These are phyloP conservation scores for Drosophila pallidifrons DNA, from an alignment of 1,140 invertebrate species.

Conservation along the genomic window DNA sequence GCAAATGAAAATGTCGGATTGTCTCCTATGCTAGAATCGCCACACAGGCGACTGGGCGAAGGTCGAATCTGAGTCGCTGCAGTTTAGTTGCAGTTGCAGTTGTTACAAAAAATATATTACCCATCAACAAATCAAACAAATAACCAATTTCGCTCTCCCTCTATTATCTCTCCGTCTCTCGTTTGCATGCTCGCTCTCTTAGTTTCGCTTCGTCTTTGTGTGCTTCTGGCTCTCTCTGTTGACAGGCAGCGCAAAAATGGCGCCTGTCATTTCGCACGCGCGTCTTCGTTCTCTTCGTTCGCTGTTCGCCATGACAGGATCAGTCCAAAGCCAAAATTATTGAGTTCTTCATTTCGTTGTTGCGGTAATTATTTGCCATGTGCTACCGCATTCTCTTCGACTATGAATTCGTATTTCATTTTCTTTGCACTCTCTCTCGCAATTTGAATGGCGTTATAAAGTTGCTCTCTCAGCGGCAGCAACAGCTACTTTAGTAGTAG, in stretches of 20 bases:
- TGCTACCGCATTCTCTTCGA: slow-evolving; percentile 4
- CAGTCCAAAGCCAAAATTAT: slow-evolving; percentile 12
- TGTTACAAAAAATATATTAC: slow-evolving; percentile 4
- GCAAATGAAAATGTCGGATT: slow-evolving; percentile 30
- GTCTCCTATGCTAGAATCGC: slow-evolving; percentile 40
- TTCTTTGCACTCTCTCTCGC: slow-evolving; percentile 26
- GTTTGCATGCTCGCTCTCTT: slow-evolving; percentile 16
- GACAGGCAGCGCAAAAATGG: slow-evolving; percentile 62
- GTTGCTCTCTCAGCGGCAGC: slow-evolving; percentile 9
- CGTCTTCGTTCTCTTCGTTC: slow-evolving; percentile 26
- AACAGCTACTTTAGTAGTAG: slow-evolving; percentile 3
- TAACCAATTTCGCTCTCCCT: slow-evolving; percentile 21
- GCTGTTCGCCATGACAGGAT: slow-evolving; percentile 28
- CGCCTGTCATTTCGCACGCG: slow-evolving; percentile 61
- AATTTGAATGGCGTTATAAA: slow-evolving; percentile 40
- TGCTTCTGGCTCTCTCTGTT: slow-evolving; percentile 20
- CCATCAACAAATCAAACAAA: not conserved
- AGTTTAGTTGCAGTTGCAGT: slow-evolving; percentile 19
- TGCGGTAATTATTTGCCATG: slow-evolving; percentile 32
- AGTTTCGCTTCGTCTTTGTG: not conserved
- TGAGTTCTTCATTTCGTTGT: slow-evolving; percentile 1
- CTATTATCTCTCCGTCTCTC: not conserved
- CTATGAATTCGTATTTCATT: slow-evolving; percentile 4
- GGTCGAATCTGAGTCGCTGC: slow-evolving; percentile 24
- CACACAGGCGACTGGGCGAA: slow-evolving; percentile 17